These are phyloP conservation scores for Pseudomyrmex dendroicus DNA, from an alignment of 1,140 invertebrate species.

Conservation along the genomic window DNA sequence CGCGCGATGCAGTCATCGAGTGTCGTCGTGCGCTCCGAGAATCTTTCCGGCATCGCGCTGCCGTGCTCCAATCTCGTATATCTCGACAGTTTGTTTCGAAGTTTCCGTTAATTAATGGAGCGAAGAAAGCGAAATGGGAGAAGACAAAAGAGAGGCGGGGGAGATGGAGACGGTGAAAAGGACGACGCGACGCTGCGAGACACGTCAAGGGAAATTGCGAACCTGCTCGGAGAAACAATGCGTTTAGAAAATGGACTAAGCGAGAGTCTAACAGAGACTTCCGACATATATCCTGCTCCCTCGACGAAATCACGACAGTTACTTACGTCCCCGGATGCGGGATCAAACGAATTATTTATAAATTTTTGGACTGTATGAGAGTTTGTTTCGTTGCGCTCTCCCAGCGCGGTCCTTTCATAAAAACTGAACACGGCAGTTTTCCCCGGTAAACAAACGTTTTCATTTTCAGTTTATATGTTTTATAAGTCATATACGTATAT, in stretches of 20 bases:
- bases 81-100: constrained; percentile 21
- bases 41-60: constrained; percentile 1
- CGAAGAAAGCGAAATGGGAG: not conserved
- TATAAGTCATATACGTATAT: too few relatives aligned
- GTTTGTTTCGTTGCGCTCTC: constrained; percentile 20
- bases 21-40: not conserved
- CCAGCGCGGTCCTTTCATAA: too few relatives aligned
- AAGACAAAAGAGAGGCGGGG: not conserved
- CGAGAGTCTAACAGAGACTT: constrained; percentile 11
- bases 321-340: not conserved
- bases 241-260: not conserved
- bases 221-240: not conserved
- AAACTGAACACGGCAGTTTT: too few relatives aligned
- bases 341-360: constrained; percentile 54
- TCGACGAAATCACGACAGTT: constrained; percentile 33
- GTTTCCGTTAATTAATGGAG: constrained; percentile 46
- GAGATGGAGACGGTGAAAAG: not conserved
- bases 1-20: constrained; percentile 32
- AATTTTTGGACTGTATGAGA: constrained; percentile 14
- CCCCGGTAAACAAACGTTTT: too few relatives aligned
- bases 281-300: not conserved
- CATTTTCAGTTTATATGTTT: too few relatives aligned
- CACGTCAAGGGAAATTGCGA: constrained; percentile 25
- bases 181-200: not conserved
- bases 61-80: not conserved